These are phyloP conservation scores for Sisor rabdophorus DNA, from an alignment of 2,113 vertebrate genomes.

Conservation along the genomic window DNA sequence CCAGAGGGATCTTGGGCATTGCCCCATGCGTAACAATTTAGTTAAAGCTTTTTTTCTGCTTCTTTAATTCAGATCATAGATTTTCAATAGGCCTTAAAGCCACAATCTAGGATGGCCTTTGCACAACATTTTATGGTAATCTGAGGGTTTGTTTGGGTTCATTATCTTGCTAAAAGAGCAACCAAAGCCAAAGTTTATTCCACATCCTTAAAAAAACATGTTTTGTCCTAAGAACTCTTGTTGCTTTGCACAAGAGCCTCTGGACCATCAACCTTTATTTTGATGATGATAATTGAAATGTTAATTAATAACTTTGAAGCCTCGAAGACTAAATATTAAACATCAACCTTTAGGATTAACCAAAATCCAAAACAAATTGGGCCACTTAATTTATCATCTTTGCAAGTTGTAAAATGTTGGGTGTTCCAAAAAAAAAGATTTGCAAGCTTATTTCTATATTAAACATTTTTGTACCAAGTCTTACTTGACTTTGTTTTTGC, in stretches of 20 bases:
- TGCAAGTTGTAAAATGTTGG: background rate
- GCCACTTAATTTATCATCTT: background rate
- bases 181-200: background rate
- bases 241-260: background rate
- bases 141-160: background rate
- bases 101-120: background rate
- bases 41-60: background rate
- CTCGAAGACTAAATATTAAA: background rate
- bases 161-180: conserved; percentile 2
- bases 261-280: background rate
- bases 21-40: background rate
- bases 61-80: conserved; percentile 1
- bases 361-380: background rate
- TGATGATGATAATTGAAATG: background rate
- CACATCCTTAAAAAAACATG: background rate
- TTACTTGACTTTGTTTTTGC: conserved; percentile 15
- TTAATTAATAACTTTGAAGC: background rate
- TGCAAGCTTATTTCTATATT: background rate
- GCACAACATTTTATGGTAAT: background rate
- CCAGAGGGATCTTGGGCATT: background rate
- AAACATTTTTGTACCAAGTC: background rate
- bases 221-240: background rate
- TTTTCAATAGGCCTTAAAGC: conserved; percentile 8
- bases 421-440: background rate
- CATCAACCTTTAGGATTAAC: background rate